A percentile compares a stretch with the other conserved stretches of the same genome.
Evolutionary conservation across 2,797 vertebrate species (phyloP).

Genomic region (Falco biarmicus): DNA sequence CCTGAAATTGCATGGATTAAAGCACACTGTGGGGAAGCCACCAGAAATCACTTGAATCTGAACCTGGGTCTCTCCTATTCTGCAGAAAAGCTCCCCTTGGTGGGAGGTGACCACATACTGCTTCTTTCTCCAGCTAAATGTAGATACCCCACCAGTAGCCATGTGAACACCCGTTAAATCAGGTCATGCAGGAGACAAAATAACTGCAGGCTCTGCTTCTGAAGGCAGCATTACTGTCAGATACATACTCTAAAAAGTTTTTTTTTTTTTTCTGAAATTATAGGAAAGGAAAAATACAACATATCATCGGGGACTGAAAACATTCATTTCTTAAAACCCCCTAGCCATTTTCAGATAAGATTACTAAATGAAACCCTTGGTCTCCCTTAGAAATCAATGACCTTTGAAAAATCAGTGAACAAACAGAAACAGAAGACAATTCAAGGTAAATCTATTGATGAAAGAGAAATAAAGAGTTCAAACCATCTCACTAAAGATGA

Average conservation of each 20-base stretch:
- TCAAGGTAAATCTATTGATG: background rate
- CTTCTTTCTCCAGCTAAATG: background rate
- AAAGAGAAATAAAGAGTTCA: background rate
- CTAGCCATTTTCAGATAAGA: background rate
- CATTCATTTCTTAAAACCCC: background rate
- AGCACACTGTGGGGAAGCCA: background rate
- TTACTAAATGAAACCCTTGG: background rate
- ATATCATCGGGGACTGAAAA: background rate
- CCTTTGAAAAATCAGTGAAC: background rate
- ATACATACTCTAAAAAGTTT: background rate
- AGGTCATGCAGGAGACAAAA: background rate
- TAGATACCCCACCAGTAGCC: background rate
- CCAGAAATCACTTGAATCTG: background rate
- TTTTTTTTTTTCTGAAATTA: background rate
- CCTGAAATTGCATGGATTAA: background rate
- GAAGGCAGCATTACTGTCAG: background rate
- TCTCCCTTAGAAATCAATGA: background rate
- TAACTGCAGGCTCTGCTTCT: background rate
- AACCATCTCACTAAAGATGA: background rate
- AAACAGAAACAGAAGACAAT: background rate
- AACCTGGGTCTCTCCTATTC: background rate
- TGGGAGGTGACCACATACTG: background rate
- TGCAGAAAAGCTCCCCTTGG: background rate
- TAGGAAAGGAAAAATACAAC: background rate
- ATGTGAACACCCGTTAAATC: background rate